A percentile compares a stretch with the other conserved stretches of the same genome.
phyloP scores from a whole-genome alignment of 2,113 vertebrate species.

The Monarcha castaneiventris region DNA sequence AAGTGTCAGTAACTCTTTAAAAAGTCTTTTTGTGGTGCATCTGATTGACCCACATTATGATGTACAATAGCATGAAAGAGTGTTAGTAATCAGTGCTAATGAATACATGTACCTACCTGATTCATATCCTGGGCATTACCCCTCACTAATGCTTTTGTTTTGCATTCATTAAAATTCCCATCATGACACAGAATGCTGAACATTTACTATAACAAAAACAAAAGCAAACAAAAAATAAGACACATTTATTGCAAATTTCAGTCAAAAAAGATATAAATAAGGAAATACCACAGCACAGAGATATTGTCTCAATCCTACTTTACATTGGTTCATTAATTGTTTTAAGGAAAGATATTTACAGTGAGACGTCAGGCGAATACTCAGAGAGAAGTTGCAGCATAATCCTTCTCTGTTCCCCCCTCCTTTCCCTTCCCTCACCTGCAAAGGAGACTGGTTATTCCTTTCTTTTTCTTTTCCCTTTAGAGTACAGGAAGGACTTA shows the following conservation, averaged over 20 bases:
- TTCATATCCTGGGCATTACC: slow-evolving; percentile 62
- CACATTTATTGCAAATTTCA: slow-evolving; percentile 53
- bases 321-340: slow-evolving; percentile 6
- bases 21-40: slow-evolving; percentile 33
- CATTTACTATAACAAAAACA: slow-evolving; percentile 74
- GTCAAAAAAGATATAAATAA: slow-evolving; percentile 58
- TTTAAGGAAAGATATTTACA: slow-evolving; percentile 32
- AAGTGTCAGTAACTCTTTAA: slow-evolving; percentile 42
- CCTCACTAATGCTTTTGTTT: slow-evolving; percentile 71
- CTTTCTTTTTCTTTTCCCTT: background rate
- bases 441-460: background rate
- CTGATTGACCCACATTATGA: slow-evolving; percentile 57
- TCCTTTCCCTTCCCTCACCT: slow-evolving; percentile 2
- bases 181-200: slow-evolving; percentile 77
- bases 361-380: background rate
- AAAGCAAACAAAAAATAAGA: slow-evolving; percentile 64
- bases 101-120: slow-evolving; percentile 74
- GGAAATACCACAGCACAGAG: slow-evolving; percentile 28
- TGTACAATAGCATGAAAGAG: slow-evolving; percentile 52
- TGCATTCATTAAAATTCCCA: slow-evolving; percentile 77
- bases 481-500: background rate
- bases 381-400: background rate
- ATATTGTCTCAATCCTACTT: background rate
- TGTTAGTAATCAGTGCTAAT: slow-evolving; percentile 59
- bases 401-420: background rate